Base-by-base conservation (phyloP, 1,140 invertebrate genomes). In the Helicoverpa zea region DNA sequence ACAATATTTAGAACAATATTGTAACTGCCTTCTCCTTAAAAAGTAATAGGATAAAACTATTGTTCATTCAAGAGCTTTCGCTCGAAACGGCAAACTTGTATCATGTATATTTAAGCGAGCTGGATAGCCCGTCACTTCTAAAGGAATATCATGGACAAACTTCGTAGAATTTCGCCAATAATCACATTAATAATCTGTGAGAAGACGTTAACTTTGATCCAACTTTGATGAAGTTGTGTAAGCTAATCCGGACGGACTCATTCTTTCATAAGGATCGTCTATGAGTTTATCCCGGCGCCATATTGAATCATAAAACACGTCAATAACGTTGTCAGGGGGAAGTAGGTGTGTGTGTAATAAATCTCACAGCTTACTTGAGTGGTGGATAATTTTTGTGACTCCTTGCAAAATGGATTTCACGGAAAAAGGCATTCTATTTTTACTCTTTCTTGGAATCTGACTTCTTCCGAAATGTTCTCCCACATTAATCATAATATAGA, bases 141-240 rank as follows among this genome's bases (percentile, higher is more conserved):
- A 13, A 58, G 35, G 35, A 18, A n/a, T 56, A 16, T 16, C n/a
- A 74, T 74, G 43, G 54, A 3, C 54, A 59, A 74, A 58, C 29
- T 43, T 74, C 43, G n/a, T 35, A 59, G 51, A 43, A 30, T 43
- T 47, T 59, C n/a, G 35, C 75, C 59, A 77, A 77, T 77, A 54
- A 77, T 66, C 3, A 23, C 23, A 66, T 54, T 61, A 66, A 66
- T 14, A 66, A 29, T 7, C 4, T 23, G 30, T 30, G 56, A 47
- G 5, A 72, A 18, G 18, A 72, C 52, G 47, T 59, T 77, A 77
- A 68, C 63, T 64, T 78, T 54, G 4, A 66, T 66, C 16, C 43
- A 52, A 56, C 49, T 64, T 66, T 52, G 72, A 74, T 74, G 43
- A 59, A 74, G 9, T 74, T 56, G 5, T 43, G 18, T 16, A 43